A percentile compares a stretch with the other conserved stretches of the same genome.
Evolutionary conservation across 2,888 invertebrate genomes (phyloP).

Genomic region (Rhimphoctona megacephalus): DNA sequence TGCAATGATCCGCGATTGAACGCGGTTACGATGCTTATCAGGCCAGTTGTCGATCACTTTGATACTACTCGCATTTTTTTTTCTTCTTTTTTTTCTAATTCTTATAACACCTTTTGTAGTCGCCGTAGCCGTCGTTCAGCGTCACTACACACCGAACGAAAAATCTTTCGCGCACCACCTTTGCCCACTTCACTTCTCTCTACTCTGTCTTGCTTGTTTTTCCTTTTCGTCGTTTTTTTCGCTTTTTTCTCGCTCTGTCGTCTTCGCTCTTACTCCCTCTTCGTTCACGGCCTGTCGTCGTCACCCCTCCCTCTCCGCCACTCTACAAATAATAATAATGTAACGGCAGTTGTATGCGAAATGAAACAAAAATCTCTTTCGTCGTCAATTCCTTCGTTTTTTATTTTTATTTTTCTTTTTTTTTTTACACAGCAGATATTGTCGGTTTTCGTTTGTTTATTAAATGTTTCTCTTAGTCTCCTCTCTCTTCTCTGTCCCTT

Average conservation of each 20-base stretch:
- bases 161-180: conserved; percentile 62
- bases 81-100: conserved; percentile 41
- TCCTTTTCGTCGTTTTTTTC: conserved; percentile 35
- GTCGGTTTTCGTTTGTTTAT: conserved; percentile 66
- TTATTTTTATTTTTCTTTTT: conserved; percentile 28
- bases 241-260: conserved; percentile 51
- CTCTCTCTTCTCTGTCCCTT: conserved; percentile 36
- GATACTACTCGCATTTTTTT: conserved; percentile 66
- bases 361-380: conserved; percentile 15
- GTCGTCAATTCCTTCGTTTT: conserved; percentile 7
- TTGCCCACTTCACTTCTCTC: conserved; percentile 51
- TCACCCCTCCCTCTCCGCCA: conserved; percentile 52
- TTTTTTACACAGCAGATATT: conserved; percentile 62
- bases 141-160: conserved; percentile 48
- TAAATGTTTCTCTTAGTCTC: conserved; percentile 41
- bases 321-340: conserved; percentile 40
- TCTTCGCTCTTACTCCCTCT: conserved; percentile 61
- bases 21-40: conserved; percentile 52
- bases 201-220: conserved; percentile 26
- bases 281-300: conserved; percentile 63
- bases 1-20: conserved; percentile 25
- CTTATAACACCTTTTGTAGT: conserved; percentile 43
- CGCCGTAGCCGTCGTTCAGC: conserved; percentile 49
- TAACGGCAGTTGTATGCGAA: conserved; percentile 31
- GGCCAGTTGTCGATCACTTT: conserved; percentile 43